Base-by-base conservation (phyloP, 2,797 vertebrate genomes). In the Clamator glandarius region DNA sequence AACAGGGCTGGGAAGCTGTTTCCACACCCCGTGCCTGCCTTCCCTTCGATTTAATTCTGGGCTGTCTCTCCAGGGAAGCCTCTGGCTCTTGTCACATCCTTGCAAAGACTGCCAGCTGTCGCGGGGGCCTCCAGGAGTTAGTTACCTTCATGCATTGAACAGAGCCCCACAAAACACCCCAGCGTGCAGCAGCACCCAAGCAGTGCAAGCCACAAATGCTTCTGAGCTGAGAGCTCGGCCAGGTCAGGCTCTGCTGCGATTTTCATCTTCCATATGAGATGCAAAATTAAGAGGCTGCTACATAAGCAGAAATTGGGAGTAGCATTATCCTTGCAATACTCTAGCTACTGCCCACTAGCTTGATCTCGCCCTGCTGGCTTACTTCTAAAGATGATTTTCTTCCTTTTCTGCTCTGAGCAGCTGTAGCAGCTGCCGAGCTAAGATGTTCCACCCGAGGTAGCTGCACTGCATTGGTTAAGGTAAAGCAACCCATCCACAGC, bases 121-220 rank as follows among this genome's bases (percentile, higher is more conserved):
- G 52, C 0, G 0, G 48, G 66, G 41, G 78, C 64, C 89, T 77
- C 26, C 68, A 73, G 77, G 33, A 93, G 61, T 63, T 2, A 93
- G 61, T 63, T 2, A 26, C 79, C 67, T 55, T 28, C 28, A 6
- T 0, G 4, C 29, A 3, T 0, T 3, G 63, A 64, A 8, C 4
- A 55, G 36, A 74, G 54, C 29, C 74, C 79, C 51, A 51, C 29
- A 28, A 12, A 17, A 8, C 72, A 17, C 51, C 15, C 3, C 69
- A 41, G 36, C 0, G 1, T 3, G 25, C 81, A 79, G 55, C 51
- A 41, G 15, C 0, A 0, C 58, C 54, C 1, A 1, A 25, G 8
- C 1, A n/a, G 39, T 23, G 57, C n/a, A 7, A 48, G 19, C 26
- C 91, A 77, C 73, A 29, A 58, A 44, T 0, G 0, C 14, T 42